Evolutionary conservation across 35 echinoderm and acorn worm species (phyloP), one percentile per base, ranked within the genome.

Genomic region (Heliocidaris tuberculata): DNA sequence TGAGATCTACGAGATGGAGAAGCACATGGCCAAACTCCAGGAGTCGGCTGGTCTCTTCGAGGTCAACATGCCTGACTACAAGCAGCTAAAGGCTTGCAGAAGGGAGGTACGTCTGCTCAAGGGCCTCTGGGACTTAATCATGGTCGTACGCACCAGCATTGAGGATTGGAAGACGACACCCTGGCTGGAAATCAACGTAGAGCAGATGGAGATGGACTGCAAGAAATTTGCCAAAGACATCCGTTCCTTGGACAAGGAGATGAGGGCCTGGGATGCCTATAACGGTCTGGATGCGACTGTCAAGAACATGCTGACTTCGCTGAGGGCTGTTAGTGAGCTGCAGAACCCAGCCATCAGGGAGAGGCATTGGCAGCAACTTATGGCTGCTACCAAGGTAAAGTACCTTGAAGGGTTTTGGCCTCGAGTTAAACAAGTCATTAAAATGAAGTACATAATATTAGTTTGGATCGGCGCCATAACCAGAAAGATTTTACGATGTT

Each of bases 161-260:
- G 95, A 99, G 6, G 97, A 97, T 97, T 99, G 98, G 98, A 96
- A 99, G 95, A 97, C 96, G 6, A 99, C 98, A 5, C 94, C 95
- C 59, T 99, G 98, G 98, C 98, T 95, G 50, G 96, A 97, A 27
- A 99, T 99, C 97, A 97, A 99, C 85, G 98, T 99, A 13, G 98
- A 99, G 92, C 98, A 99, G 96, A 99, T 99, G 98, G 98, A 99
- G 90, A 99, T 99, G 94, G 98, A 99, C 92, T 97, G 98, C 85
- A 99, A 99, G 95, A 99, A 99, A 91, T 99, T 99, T 94, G 98
- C 98, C 92, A 97, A 97, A 87, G 98, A 97, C 93, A 99, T 99
- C 95, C 95, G 98, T 13, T 93, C 93, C 48, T 86, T 99, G 94
- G 98, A 99, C 94, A 99, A 99, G 48, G 98, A 99, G 96, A 99